These are phyloP conservation scores for Chymomyza procnemis DNA, from an alignment of 2,888 invertebrate genomes.

Conservation along the genomic window DNA sequence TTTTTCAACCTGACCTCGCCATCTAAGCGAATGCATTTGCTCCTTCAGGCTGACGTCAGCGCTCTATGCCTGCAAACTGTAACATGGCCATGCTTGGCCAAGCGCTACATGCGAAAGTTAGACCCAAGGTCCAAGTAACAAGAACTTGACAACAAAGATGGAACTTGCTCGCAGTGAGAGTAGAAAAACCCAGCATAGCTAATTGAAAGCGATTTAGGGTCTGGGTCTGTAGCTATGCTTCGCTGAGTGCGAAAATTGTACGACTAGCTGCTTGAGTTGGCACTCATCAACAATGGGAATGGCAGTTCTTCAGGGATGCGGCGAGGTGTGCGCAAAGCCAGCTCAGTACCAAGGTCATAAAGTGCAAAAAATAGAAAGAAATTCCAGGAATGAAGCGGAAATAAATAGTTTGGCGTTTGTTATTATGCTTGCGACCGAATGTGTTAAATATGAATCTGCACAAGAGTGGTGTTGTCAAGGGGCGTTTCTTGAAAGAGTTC, in stretches of 20 bases:
- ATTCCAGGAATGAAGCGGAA: too few relatives aligned
- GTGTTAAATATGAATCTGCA: too few relatives aligned
- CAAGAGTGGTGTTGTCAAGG: too few relatives aligned
- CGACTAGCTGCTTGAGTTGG: slow-evolving; percentile 6
- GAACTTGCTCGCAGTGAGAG: slow-evolving; percentile 11
- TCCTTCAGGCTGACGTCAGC: slow-evolving; percentile 10
- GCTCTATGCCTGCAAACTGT: slow-evolving; percentile 26
- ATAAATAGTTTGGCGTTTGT: too few relatives aligned
- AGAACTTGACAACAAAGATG: not conserved
- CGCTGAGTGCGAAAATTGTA: slow-evolving; percentile 3
- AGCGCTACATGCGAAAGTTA: slow-evolving; percentile 50
- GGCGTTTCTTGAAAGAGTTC: too few relatives aligned
- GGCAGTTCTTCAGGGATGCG: too few relatives aligned
- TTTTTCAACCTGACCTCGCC: too few relatives aligned
- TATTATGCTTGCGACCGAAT: too few relatives aligned
- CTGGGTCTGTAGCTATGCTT: not conserved
- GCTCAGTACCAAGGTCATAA: not conserved
- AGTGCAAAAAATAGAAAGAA: too few relatives aligned
- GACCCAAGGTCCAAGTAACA: slow-evolving; percentile 16
- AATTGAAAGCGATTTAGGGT: not conserved
- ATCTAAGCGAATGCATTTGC: slow-evolving; percentile 27
- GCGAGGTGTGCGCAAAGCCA: not conserved
- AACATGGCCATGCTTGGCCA: slow-evolving; percentile 48
- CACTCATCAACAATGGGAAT: too few relatives aligned
- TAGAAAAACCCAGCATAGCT: not conserved